Percentiles rank a stretch among this genome's conserved stretches.
phyloP scores from a whole-genome alignment of 2,797 vertebrate species.

The Leucoraja ocellata region DNA sequence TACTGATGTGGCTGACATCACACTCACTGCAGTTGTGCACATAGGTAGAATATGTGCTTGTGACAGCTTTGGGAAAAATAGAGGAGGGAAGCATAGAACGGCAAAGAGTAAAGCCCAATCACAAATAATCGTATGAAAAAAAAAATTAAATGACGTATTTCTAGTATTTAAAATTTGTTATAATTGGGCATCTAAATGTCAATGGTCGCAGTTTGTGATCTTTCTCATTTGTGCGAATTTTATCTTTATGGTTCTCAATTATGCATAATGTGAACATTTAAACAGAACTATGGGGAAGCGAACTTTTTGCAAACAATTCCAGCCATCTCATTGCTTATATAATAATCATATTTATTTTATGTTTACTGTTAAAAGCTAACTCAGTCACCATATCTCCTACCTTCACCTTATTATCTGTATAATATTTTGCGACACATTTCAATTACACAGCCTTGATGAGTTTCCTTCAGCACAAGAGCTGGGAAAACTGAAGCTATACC shows the following conservation, averaged over 20 bases:
- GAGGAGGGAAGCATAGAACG: neutral
- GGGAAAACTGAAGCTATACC: neutral
- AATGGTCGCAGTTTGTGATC: neutral
- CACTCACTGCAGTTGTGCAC: slow-evolving; percentile 9
- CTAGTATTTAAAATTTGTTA: neutral
- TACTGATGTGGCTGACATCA: slow-evolving; percentile 31
- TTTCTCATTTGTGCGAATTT: neutral
- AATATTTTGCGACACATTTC: neutral
- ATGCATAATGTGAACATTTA: neutral
- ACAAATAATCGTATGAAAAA: neutral
- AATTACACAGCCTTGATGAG: neutral
- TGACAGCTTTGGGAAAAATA: neutral
- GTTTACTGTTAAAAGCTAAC: neutral
- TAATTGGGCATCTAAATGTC: neutral
- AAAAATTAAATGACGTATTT: neutral
- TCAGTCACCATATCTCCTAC: neutral
- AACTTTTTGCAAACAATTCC: neutral
- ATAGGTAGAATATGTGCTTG: slow-evolving; percentile 9
- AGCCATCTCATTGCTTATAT: neutral
- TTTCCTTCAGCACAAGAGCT: neutral
- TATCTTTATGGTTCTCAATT: neutral
- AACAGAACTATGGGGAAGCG: neutral
- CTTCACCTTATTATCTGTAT: neutral
- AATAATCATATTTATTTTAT: neutral
- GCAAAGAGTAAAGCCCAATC: neutral